Base-by-base conservation (phyloP, 2,888 invertebrate genomes). In the Exocentrus adspersus region DNA sequence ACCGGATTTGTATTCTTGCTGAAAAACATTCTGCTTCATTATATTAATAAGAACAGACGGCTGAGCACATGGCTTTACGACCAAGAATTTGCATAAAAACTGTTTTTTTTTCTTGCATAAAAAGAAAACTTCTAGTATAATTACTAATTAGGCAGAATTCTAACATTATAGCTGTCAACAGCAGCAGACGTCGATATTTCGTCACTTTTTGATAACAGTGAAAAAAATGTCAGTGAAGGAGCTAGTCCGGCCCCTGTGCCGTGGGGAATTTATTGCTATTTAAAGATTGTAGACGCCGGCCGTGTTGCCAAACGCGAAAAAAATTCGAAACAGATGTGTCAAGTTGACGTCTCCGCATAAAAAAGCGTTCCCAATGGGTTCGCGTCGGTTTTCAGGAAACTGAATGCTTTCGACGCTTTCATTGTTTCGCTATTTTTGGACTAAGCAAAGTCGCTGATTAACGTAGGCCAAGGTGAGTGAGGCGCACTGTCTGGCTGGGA, bases 231-330 rank as follows among this genome's bases (percentile, higher is more conserved):
- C 14, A 24, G 28, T 54, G 16, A 30, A 54, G 41, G n/a, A 54
- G 20, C 21, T 17, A 43, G 24, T 54, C 43, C 54, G 24, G 43
- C 24, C 43, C 43, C 54, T 28, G 54, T 43, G 21, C 60, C 56
- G 45, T 65, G 53, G 62, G 71, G 69, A 62, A 71, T 73, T 73
- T 74, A 75, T 74, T 70, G 75, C 76, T 78, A 77, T 77, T 77
- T 77, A 75, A 74, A 75, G 74, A 73, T 74, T 72, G 71, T 75
- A 78, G 77, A 76, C 76, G 74, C 75, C 71, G 64, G 74, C 75
- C 71, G 64, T 70, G 75, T 74, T 76, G 75, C 76, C 77, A 75
- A 74, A 77, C 71, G 71, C 65, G 68, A 71, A 72, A 70, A n/a
- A 72, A 75, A 73, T 70, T 72, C 30, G 54, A 54, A 54, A 54